Evolutionary conservation across 2,113 vertebrate species (phyloP).

Genomic region (Ammodytes dubius): DNA sequence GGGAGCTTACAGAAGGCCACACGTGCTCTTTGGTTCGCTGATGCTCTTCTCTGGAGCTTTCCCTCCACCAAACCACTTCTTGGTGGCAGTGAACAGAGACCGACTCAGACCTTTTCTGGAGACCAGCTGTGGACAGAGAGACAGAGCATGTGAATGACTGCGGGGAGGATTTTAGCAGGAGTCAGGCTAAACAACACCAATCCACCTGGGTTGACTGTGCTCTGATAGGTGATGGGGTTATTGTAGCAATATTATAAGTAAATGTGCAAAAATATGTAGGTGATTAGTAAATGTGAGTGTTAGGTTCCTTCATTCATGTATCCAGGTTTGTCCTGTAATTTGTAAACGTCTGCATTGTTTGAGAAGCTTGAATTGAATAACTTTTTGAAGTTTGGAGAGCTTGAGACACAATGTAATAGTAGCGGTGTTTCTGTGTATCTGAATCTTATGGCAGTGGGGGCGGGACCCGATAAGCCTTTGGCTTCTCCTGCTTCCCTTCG

Average conservation of each 20-base stretch:
- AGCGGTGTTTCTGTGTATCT: no score
- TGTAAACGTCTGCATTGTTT: no score
- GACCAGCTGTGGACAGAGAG: conserved; percentile 87
- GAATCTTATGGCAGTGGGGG: no score
- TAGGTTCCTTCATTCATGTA: no score
- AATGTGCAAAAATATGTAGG: neutral
- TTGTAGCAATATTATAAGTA: neutral
- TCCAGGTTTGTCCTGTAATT: no score
- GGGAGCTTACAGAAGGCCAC: conserved; percentile 93
- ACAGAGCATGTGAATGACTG: neutral
- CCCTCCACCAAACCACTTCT: conserved; percentile 98
- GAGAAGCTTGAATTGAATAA: neutral
- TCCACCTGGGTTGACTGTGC: neutral
- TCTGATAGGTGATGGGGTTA: neutral
- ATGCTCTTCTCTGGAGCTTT: conserved; percentile 97
- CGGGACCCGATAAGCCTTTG: no score
- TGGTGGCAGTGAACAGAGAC: conserved; percentile 96
- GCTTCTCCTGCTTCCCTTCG: no score
- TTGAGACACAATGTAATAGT: no score
- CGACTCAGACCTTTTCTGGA: conserved; percentile 98
- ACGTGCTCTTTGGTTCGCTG: conserved; percentile 94
- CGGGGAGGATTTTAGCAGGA: neutral
- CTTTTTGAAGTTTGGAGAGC: neutral
- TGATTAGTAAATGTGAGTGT: no score
- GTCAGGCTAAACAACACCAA: neutral